Evolutionary conservation across 2,888 invertebrate species (phyloP).

Genomic region (Caenorhabditis imperialis): DNA sequence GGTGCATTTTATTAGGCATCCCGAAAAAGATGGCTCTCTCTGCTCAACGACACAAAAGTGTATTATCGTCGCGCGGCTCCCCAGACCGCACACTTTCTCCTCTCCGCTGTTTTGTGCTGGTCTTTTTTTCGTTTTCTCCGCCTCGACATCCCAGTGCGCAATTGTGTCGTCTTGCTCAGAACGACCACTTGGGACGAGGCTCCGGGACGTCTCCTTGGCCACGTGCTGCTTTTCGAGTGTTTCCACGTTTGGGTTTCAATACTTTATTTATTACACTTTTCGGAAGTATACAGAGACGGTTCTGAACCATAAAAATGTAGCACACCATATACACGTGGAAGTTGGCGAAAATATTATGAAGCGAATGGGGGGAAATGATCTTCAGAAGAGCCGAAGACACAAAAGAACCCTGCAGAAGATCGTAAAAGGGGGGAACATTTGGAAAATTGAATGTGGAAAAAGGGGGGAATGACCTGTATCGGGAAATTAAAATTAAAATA

Average conservation of each 20-base stretch:
- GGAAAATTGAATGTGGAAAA: too few relatives aligned
- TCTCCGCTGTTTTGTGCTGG: conserved; percentile 12
- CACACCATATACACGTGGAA: conserved; percentile 51
- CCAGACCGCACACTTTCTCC: conserved; percentile 12
- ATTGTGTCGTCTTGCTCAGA: conserved; percentile 4
- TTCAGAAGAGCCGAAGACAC: conserved; percentile 1
- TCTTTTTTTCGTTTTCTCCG: conserved; percentile 7
- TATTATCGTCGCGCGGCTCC: conserved; percentile 38
- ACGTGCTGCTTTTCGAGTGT: too few relatives aligned
- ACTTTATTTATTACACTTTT: not conserved
- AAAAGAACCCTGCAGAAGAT: conserved; percentile 45
- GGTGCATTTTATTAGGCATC: conserved; percentile 3
- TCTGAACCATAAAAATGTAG: conserved; percentile 25
- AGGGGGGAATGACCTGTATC: conserved; percentile 16
- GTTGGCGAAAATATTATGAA: conserved; percentile 18
- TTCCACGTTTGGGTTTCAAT: too few relatives aligned
- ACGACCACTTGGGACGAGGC: too few relatives aligned
- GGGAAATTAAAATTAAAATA: conserved; percentile 7
- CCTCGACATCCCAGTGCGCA: not conserved
- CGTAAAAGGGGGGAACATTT: conserved; percentile 30
- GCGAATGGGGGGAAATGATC: conserved; percentile 1
- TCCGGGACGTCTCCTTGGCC: too few relatives aligned
- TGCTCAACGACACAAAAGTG: conserved; percentile 24
- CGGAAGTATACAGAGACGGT: conserved; percentile 19
- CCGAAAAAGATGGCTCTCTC: conserved; percentile 9